Evolutionary conservation across 2,888 invertebrate genomes (phyloP), one percentile per base, ranked within the genome.

Genomic region (Platycnemis pennipes): DNA sequence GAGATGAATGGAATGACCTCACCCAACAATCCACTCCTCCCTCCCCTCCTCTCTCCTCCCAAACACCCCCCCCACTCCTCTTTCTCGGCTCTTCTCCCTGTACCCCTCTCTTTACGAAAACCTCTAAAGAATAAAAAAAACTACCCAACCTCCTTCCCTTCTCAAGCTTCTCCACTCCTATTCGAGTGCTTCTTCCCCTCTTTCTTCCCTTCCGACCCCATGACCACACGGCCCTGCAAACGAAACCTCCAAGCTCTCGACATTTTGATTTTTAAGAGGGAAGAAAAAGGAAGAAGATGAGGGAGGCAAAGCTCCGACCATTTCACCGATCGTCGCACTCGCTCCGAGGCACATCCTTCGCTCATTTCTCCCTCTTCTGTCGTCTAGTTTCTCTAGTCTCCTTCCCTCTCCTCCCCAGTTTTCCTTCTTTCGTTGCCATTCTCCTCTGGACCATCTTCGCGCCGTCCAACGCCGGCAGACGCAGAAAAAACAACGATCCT

Each of bases 1-100:
- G 77, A 94, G 94, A 94, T 88, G 94, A 94, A 94, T 94, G 94
- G 94, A 88, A 88, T 88, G 88, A 88, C 88, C 88, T 88, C 88
- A 49, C 88, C 31, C 88, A 89, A 89, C 89, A 56, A 37, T 89
- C 56, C 56, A n/a, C 13, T 22, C 26, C 19, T 37, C 89, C 53
- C 31, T 31, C 42, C 37, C 56, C 49, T 19, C 49, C 49, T 5
- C 22, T 26, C 56, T n/a, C n/a, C 63, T n/a, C n/a, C 63, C 63
- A 0, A 26, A 2, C 63, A 26, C 63, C 26, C 88, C 8, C 31
- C 26, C 37, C 89, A 45, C 53, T 37, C 42, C 42, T 22, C 63
- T 63, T 26, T 19, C 53, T 16, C 53, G 53, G 19, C 11, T 19
- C 63, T 63, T n/a, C 26, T 26, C 26, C 63, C 26, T 5, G 1